phyloP scores from a whole-genome alignment of 2,888 invertebrate genomes.

The Megamerina dolium region DNA sequence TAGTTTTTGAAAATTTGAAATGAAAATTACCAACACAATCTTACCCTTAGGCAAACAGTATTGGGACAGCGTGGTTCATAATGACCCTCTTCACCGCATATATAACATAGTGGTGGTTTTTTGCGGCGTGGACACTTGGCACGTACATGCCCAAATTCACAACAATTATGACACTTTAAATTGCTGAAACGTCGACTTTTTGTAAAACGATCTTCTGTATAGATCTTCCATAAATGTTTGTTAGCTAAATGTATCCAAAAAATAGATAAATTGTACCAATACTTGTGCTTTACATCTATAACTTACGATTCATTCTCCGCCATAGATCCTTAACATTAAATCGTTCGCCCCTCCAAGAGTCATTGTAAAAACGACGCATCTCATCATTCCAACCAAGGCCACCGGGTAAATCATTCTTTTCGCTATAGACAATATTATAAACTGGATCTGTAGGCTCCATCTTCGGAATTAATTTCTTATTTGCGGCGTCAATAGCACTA shows the following conservation, averaged over 20 bases:
- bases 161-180: conserved; percentile 60
- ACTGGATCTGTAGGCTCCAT: too few species aligned
- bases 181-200: conserved; percentile 25
- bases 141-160: conserved; percentile 58
- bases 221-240: conserved; percentile 38
- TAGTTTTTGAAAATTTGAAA: conserved; percentile 2
- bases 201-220: conserved; percentile 37
- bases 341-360: conserved; percentile 60
- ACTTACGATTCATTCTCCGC: conserved; percentile 61
- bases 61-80: conserved; percentile 61
- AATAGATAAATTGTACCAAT: neutral
- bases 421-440: conserved; percentile 21
- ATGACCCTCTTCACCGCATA: conserved; percentile 66
- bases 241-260: conserved; percentile 15
- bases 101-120: conserved; percentile 56
- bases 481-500: neutral
- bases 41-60: conserved; percentile 65
- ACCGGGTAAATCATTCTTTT: conserved; percentile 15
- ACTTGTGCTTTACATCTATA: neutral
- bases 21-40: conserved; percentile 31
- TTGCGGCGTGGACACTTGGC: conserved; percentile 56
- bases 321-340: conserved; percentile 56
- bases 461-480: too few species aligned
- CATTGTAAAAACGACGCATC: conserved; percentile 61
- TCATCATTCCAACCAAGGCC: conserved; percentile 49